phyloP scores from a whole-genome alignment of 1,140 invertebrate species.

The Monochamus saltuarius region DNA sequence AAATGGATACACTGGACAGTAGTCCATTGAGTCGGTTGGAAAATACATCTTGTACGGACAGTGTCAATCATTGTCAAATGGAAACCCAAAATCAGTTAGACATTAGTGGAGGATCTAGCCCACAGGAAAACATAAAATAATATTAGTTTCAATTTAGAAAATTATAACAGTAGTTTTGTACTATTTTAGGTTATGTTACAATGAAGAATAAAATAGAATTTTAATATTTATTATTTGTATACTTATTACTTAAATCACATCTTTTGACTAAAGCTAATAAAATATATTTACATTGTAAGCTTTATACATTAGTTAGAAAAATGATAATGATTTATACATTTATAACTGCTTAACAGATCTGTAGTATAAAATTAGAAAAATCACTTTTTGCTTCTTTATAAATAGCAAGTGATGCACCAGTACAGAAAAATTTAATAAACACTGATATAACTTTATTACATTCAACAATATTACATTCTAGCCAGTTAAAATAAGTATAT shows the following conservation, averaged over 20 bases:
- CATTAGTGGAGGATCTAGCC: too few species aligned
- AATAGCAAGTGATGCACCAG: too few species aligned
- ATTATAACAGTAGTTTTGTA: slow-evolving; percentile 14
- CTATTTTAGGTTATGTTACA: slow-evolving; percentile 23
- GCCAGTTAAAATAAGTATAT: too few species aligned
- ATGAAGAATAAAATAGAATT: slow-evolving; percentile 15
- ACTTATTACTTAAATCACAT: slow-evolving; percentile 34
- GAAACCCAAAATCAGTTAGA: too few species aligned
- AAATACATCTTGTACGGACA: too few species aligned
- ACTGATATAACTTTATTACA: too few species aligned
- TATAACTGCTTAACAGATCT: slow-evolving; percentile 8
- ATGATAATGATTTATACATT: slow-evolving; percentile 15
- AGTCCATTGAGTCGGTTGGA: too few species aligned
- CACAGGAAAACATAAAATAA: too few species aligned
- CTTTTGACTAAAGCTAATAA: slow-evolving; percentile 20
- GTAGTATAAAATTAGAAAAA: slow-evolving; percentile 14
- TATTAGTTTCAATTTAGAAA: background rate
- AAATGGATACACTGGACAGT: too few species aligned
- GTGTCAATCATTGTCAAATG: too few species aligned
- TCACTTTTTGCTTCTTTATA: background rate
- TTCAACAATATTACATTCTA: too few species aligned
- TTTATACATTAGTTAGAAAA: slow-evolving; percentile 14
- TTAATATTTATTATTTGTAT: background rate
- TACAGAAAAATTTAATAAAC: too few species aligned
- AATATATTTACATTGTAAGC: slow-evolving; percentile 15